Evolutionary conservation across 1,140 invertebrate species (phyloP).

Genomic region (Drosophila subobscura): DNA sequence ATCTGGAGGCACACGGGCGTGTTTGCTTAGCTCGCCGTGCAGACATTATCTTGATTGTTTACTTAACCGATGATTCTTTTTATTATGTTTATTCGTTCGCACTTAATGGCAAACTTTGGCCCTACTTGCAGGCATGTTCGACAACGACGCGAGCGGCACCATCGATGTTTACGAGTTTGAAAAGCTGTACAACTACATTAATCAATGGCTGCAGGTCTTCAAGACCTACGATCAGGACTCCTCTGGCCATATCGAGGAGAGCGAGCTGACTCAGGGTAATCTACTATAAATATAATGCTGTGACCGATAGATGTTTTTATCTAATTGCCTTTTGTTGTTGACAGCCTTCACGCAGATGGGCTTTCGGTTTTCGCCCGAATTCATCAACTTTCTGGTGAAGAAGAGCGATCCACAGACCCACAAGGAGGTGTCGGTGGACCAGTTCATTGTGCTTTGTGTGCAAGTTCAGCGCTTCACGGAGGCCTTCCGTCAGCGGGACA

Average conservation of each 20-base stretch:
- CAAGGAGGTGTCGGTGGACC: conserved; percentile 90
- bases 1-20: conserved; percentile 8
- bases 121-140: conserved; percentile 91
- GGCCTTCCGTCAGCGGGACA: conserved; percentile 90
- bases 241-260: conserved; percentile 92
- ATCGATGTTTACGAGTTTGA: conserved; percentile 94
- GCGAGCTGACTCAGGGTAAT: conserved; percentile 90
- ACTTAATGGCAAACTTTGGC: conserved; percentile 15
- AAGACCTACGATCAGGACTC: conserved; percentile 92
- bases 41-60: conserved; percentile 48
- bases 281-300: background rate
- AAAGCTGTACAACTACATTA: conserved; percentile 94
- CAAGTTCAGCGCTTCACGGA: conserved; percentile 94
- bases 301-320: background rate
- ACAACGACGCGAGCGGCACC: conserved; percentile 92
- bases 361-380: conserved; percentile 92
- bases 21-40: conserved; percentile 34
- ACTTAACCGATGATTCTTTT: conserved; percentile 27
- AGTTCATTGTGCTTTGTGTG: conserved; percentile 94
- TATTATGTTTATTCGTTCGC: conserved; percentile 35
- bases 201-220: conserved; percentile 93
- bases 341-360: conserved; percentile 94
- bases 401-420: conserved; percentile 87
- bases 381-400: conserved; percentile 89
- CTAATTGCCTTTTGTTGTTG: conserved; percentile 47